Conservation (phyloP, 2,113 vertebrate species). For the Heterochromis multidens region DNA sequence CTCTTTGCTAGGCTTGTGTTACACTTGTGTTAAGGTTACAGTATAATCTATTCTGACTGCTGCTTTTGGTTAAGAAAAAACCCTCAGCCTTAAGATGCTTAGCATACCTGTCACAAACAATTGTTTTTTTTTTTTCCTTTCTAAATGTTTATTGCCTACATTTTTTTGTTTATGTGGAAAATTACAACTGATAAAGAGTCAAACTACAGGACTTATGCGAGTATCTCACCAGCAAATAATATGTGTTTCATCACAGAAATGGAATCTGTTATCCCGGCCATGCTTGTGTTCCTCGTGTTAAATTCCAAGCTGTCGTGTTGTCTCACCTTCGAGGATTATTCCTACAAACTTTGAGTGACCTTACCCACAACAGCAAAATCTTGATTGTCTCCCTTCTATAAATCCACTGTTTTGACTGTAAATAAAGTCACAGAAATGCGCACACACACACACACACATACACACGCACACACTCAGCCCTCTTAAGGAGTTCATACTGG, state of each 20-base stretch:
- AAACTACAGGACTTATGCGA: neutral
- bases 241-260: neutral
- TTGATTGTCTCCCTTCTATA: constrained; percentile 29
- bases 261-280: constrained; percentile 22
- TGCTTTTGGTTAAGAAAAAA: neutral
- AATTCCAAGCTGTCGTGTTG: constrained; percentile 38
- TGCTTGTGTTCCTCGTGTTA: constrained; percentile 26
- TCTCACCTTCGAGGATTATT: constrained; percentile 18
- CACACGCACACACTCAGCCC: neutral
- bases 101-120: neutral
- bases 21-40: constrained; percentile 61
- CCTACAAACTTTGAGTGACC: constrained; percentile 56
- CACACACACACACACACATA: neutral
- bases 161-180: neutral
- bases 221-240: neutral
- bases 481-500: neutral
- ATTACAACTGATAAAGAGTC: neutral
- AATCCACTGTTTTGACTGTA: constrained; percentile 46
- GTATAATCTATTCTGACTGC: constrained; percentile 18
- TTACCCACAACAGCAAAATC: constrained; percentile 22
- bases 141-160: neutral
- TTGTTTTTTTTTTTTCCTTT: too few species aligned
- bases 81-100: neutral
- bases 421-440: constrained; percentile 35
- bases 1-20: constrained; percentile 59